Percentiles rank a stretch among this genome's conserved stretches.
phyloP scores from a whole-genome alignment of 2,888 invertebrate species.

The Rotaria magnacalcarata region DNA sequence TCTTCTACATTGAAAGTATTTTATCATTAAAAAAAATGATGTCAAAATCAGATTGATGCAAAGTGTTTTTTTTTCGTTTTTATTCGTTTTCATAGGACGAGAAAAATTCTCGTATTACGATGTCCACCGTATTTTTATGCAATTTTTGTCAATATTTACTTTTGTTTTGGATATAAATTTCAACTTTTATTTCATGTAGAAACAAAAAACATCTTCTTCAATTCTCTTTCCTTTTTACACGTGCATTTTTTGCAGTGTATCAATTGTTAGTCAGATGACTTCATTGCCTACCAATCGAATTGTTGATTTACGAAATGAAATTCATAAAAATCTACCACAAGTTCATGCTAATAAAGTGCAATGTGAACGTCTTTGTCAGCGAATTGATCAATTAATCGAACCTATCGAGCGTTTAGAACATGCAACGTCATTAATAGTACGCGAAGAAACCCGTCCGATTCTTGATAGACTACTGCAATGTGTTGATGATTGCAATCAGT shows the following conservation, averaged over 20 bases:
- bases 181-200: too few species aligned
- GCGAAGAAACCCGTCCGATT: neutral
- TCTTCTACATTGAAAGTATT: too few species aligned
- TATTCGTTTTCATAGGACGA: too few species aligned
- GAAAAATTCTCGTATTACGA: too few species aligned
- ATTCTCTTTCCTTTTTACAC: neutral
- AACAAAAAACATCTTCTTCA: neutral
- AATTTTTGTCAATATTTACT: too few species aligned
- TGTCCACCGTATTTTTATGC: too few species aligned
- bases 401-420: neutral
- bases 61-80: too few species aligned
- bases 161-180: too few species aligned
- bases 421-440: neutral
- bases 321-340: neutral
- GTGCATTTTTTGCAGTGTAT: neutral
- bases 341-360: neutral
- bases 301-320: neutral
- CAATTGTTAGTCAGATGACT: neutral
- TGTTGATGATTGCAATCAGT: conserved; percentile 19
- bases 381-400: neutral
- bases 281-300: neutral
- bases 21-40: too few species aligned
- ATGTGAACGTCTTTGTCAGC: conserved; percentile 16
- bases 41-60: too few species aligned
- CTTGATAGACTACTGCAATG: neutral